phyloP scores from a whole-genome alignment of 2,797 vertebrate genomes.

The Ceryle rudis region DNA sequence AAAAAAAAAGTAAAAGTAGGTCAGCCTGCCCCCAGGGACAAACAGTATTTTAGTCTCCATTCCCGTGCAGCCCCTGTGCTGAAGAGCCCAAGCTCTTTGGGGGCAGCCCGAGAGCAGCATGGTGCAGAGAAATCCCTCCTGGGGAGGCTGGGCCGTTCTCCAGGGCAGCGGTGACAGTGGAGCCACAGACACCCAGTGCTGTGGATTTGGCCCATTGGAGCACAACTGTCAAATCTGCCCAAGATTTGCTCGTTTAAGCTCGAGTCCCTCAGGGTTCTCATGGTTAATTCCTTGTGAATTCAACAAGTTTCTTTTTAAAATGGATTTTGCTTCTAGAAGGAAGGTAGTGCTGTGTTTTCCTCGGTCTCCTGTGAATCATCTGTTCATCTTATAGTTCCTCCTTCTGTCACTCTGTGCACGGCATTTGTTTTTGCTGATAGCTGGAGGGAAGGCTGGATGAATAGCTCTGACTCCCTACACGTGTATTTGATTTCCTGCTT shows the following conservation, averaged over 20 bases:
- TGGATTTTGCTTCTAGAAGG: neutral
- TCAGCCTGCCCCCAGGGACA: neutral
- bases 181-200: fast-evolving
- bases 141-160: neutral
- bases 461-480: neutral
- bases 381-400: slow-evolving; percentile 31
- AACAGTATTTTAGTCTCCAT: neutral
- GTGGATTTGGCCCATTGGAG: fast-evolving
- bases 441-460: slow-evolving; percentile 3
- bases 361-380: neutral
- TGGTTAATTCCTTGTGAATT: neutral
- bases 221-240: neutral
- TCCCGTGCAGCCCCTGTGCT: neutral
- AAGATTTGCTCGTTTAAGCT: neutral
- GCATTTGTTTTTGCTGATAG: slow-evolving; percentile 12
- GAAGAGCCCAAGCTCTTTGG: neutral
- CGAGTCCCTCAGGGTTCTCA: fast-evolving
- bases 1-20: neutral
- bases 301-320: neutral
- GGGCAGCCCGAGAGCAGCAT: neutral
- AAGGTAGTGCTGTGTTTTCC: neutral
- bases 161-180: neutral
- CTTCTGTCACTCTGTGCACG: neutral
- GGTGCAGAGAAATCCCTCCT: neutral
- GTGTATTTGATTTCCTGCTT: neutral